phyloP scores from a whole-genome alignment of 2,888 invertebrate genomes.

The Dichetophora obliterata region DNA sequence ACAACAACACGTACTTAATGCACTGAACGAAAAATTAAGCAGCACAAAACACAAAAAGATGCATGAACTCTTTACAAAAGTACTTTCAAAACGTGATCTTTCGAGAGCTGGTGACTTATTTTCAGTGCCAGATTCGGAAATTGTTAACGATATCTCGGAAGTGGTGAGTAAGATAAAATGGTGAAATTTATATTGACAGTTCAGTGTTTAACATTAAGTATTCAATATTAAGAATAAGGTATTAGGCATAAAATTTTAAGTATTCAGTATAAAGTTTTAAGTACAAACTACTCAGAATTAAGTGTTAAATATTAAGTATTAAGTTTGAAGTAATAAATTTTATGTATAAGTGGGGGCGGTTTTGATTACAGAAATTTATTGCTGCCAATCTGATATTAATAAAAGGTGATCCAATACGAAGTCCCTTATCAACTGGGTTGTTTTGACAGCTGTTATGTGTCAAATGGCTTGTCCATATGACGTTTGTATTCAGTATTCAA shows the following conservation, averaged over 20 bases:
- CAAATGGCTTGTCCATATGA: too few species aligned
- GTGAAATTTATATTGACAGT: neutral
- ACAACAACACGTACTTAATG: neutral
- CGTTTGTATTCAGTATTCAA: too few species aligned
- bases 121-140: slow-evolving; percentile 86
- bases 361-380: too few species aligned
- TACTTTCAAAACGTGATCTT: slow-evolving; percentile 89
- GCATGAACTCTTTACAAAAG: slow-evolving; percentile 93
- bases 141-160: slow-evolving; percentile 86
- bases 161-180: slow-evolving; percentile 75
- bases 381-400: too few species aligned
- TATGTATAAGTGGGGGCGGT: too few species aligned
- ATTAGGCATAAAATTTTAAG: neutral
- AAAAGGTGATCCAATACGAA: too few species aligned
- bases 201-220: neutral
- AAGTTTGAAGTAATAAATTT: too few species aligned
- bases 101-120: slow-evolving; percentile 93
- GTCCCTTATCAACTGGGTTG: too few species aligned
- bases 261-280: neutral
- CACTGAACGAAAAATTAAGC: slow-evolving; percentile 4
- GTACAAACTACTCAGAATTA: neutral
- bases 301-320: too few species aligned
- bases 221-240: too few species aligned
- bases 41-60: slow-evolving; percentile 72
- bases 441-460: too few species aligned